Conservation (phyloP, 2,113 vertebrate genomes). For the Potamarius usumacintae region DNA sequence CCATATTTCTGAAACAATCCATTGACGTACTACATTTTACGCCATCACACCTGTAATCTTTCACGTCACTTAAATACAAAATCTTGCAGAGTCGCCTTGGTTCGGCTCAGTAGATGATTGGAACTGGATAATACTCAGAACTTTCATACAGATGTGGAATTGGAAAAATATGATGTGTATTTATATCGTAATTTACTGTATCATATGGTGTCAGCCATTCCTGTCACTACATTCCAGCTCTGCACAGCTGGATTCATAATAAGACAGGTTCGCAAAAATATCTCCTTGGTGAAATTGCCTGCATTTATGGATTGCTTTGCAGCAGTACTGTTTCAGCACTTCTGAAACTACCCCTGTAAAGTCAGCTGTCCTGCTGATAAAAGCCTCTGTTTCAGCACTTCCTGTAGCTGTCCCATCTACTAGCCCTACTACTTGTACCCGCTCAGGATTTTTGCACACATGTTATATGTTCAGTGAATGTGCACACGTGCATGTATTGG, state of each 20-base stretch:
- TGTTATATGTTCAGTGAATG: not conserved
- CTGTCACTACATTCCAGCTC: not conserved
- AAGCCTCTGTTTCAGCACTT: slow-evolving; percentile 19
- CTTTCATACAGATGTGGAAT: not conserved
- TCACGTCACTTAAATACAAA: not conserved
- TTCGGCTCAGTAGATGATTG: not conserved
- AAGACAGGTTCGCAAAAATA: slow-evolving; percentile 1
- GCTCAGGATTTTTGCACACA: not conserved
- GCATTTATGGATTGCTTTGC: not conserved
- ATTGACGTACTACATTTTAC: not conserved
- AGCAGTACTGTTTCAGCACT: slow-evolving; percentile 1
- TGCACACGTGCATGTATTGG: not conserved
- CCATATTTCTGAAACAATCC: not conserved
- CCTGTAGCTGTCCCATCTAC: not conserved
- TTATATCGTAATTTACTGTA: not conserved
- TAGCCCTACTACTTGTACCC: not conserved
- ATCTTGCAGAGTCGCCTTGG: not conserved
- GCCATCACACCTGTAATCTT: not conserved
- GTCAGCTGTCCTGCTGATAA: not conserved
- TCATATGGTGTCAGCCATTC: not conserved
- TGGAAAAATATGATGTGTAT: not conserved
- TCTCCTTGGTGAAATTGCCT: not conserved
- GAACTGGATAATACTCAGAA: not conserved
- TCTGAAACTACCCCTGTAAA: not conserved
- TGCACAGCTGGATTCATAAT: not conserved